Evolutionary conservation across 2,888 invertebrate species (phyloP).

Genomic region (Heliconius erato): DNA sequence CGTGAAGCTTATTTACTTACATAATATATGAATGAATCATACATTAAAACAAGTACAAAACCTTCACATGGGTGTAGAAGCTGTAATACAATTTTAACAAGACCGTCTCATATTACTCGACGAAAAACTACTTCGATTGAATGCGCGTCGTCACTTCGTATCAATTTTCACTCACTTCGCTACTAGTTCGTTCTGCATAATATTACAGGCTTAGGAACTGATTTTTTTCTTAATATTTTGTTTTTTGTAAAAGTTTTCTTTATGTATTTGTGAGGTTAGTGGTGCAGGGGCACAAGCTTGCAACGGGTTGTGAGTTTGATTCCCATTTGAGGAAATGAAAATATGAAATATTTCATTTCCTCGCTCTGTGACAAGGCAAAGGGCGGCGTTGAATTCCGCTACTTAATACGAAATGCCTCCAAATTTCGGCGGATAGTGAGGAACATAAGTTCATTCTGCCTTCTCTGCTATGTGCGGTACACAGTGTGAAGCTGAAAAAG

Average conservation of each 20-base stretch:
- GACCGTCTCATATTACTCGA: constrained; percentile 16
- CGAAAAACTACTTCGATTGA: constrained; percentile 21
- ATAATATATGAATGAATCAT: background rate
- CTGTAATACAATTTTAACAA: constrained; percentile 13
- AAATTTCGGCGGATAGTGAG: no score
- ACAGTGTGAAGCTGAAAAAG: no score
- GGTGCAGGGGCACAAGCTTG: no score
- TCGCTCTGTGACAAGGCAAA: no score
- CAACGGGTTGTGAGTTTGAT: no score
- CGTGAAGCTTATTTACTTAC: background rate
- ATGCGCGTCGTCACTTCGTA: constrained; percentile 22
- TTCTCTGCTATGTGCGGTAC: no score
- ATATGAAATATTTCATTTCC: no score
- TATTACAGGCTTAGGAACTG: background rate
- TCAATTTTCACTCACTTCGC: constrained; percentile 20
- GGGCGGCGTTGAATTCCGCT: no score
- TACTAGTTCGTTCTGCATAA: constrained; percentile 22
- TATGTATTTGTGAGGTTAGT: background rate
- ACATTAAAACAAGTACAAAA: constrained; percentile 12
- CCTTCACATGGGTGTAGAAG: background rate
- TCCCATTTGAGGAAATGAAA: no score
- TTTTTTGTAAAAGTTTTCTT: background rate
- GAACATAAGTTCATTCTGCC: no score
- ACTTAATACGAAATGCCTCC: no score
- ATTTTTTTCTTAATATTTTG: background rate